Evolutionary conservation across 2,113 vertebrate species (phyloP).

Genomic region (Strigops habroptila): DNA sequence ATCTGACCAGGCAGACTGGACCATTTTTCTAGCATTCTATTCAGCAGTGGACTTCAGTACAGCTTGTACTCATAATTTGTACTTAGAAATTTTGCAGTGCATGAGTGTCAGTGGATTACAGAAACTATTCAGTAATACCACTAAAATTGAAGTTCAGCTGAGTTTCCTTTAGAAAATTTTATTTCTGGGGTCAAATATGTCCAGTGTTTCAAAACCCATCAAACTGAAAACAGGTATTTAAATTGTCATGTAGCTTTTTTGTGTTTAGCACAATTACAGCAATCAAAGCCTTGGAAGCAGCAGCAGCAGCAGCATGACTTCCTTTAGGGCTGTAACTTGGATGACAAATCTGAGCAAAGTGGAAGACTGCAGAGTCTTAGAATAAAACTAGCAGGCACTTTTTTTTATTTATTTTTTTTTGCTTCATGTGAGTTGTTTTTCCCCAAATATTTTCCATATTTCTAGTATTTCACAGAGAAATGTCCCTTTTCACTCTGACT

Average conservation of each 20-base stretch:
- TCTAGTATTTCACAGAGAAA: neutral
- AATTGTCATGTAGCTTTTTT: slow-evolving; percentile 30
- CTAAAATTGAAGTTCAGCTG: neutral
- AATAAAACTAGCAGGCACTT: neutral
- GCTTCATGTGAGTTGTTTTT: neutral
- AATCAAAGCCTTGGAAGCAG: neutral
- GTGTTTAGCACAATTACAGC: slow-evolving; percentile 29
- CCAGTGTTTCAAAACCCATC: slow-evolving; percentile 23
- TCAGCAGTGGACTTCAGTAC: neutral
- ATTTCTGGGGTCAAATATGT: slow-evolving; percentile 40
- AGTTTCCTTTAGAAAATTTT: slow-evolving; percentile 12
- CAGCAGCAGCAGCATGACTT: slow-evolving; percentile 14
- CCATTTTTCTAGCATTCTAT: neutral
- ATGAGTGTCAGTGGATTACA: neutral
- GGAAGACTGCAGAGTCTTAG: slow-evolving; percentile 5
- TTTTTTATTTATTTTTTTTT: neutral
- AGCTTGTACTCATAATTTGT: neutral
- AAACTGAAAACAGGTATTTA: slow-evolving; percentile 49
- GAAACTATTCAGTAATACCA: neutral
- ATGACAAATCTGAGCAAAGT: slow-evolving; percentile 9
- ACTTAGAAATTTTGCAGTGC: neutral
- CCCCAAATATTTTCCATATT: neutral
- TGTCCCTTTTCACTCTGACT: neutral
- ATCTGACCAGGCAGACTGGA: neutral
- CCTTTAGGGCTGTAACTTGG: neutral